phyloP scores from a whole-genome alignment of 2,888 invertebrate genomes.

The Lacanobia wlatinum region DNA sequence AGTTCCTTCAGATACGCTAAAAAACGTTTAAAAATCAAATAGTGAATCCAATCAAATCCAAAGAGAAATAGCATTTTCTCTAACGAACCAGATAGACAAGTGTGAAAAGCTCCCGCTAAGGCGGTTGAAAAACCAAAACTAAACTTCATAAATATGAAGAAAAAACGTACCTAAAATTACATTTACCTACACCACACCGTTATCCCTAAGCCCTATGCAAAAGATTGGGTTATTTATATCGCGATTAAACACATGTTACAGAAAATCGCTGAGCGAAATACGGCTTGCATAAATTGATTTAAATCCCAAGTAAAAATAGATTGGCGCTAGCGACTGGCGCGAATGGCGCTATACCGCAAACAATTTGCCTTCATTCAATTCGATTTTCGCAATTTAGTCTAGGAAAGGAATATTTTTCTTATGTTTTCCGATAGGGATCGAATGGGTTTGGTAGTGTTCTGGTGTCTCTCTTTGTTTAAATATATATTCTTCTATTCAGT shows the following conservation, averaged over 20 bases:
- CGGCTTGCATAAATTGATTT: conserved; percentile 36
- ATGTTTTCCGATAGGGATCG: background rate
- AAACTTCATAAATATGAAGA: background rate
- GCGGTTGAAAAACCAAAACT: too few relatives aligned
- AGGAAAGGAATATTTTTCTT: conserved; percentile 33
- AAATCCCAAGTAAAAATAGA: conserved; percentile 48
- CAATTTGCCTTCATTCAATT: conserved; percentile 43
- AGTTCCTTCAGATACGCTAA: too few relatives aligned
- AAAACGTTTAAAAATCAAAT: too few relatives aligned
- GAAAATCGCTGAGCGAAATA: conserved; percentile 21
- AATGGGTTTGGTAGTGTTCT: conserved; percentile 11
- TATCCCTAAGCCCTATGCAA: conserved; percentile 9
- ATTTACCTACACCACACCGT: conserved; percentile 1
- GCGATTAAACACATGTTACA: conserved; percentile 28
- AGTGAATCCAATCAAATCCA: too few relatives aligned
- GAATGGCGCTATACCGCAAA: conserved; percentile 28
- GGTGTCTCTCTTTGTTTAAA: conserved; percentile 2
- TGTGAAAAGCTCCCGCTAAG: too few relatives aligned
- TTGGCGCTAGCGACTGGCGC: conserved; percentile 28
- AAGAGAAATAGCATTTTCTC: too few relatives aligned
- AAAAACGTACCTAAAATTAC: background rate
- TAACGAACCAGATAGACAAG: too few relatives aligned
- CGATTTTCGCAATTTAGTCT: conserved; percentile 30
- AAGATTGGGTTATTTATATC: conserved; percentile 36
- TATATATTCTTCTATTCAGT: background rate